Evolutionary conservation across 2,797 vertebrate species (phyloP).

Genomic region (Coilia nasus): DNA sequence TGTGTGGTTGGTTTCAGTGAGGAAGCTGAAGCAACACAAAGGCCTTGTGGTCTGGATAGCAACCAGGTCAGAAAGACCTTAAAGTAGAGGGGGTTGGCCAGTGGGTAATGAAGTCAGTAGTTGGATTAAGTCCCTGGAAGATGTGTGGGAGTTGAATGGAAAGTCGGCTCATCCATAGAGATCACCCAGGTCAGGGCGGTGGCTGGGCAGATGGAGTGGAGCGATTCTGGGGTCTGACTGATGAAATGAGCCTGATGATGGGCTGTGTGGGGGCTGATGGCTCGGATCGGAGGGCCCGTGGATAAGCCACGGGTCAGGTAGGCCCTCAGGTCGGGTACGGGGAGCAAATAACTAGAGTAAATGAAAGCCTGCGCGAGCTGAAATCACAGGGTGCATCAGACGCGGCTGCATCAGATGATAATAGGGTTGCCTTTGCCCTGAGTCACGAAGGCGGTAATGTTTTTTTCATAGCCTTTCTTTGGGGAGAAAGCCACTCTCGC

Average conservation of each 20-base stretch:
- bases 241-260: slow-evolving; percentile 11
- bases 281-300: background rate
- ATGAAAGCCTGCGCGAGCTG: background rate
- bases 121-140: slow-evolving; percentile 9
- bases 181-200: background rate
- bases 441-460: background rate
- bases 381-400: slow-evolving; percentile 6
- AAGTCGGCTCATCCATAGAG: slow-evolving; percentile 3
- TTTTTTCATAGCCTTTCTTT: background rate
- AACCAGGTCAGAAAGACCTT: background rate
- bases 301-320: background rate
- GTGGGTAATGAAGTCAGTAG: background rate
- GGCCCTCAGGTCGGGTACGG: background rate
- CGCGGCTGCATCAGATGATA: background rate
- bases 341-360: background rate
- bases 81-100: background rate
- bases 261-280: background rate
- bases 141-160: slow-evolving; percentile 16
- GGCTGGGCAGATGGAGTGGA: background rate
- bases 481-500: background rate
- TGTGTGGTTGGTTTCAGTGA: background rate
- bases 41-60: background rate
- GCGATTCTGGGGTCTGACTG: background rate
- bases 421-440: background rate
- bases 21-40: background rate